Conservation (phyloP, 1,140 invertebrate species). For the Andrena cerasifolii region DNA sequence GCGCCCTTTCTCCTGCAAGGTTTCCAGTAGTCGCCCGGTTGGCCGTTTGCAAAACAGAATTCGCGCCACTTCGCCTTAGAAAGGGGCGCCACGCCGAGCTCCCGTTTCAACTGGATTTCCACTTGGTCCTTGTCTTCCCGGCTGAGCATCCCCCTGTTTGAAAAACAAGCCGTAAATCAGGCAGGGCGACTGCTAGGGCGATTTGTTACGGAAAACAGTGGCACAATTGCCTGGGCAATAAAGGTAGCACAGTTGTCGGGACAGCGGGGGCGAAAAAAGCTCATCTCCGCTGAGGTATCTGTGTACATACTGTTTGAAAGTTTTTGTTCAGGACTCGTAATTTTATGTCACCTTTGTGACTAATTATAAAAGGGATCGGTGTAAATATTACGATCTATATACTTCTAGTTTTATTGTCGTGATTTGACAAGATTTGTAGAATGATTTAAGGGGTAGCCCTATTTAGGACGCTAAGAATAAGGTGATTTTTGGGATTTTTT, state of each 20-base stretch:
- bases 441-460: too few relatives aligned
- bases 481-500: too few relatives aligned
- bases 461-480: too few relatives aligned
- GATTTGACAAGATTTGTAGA: too few relatives aligned
- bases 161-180: constrained; percentile 57
- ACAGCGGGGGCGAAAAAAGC: constrained; percentile 1
- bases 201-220: constrained; percentile 73
- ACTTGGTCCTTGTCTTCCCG: constrained; percentile 11
- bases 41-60: constrained; percentile 44
- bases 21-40: constrained; percentile 28
- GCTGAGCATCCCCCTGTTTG: not conserved
- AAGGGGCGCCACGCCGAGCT: constrained; percentile 49
- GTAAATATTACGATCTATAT: too few relatives aligned
- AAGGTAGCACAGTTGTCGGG: not conserved
- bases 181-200: constrained; percentile 7
- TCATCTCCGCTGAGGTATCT: not conserved
- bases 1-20: constrained; percentile 31
- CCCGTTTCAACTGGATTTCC: constrained; percentile 49
- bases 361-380: too few relatives aligned
- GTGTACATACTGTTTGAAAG: not conserved
- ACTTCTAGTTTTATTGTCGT: too few relatives aligned
- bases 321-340: not conserved
- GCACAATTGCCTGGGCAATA: constrained; percentile 11
- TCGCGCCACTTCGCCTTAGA: constrained; percentile 24
- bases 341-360: not conserved